Percentiles rank a stretch among this genome's conserved stretches.
phyloP scores from a whole-genome alignment of 2,113 vertebrate species.

The Tragelaphus buxtoni region DNA sequence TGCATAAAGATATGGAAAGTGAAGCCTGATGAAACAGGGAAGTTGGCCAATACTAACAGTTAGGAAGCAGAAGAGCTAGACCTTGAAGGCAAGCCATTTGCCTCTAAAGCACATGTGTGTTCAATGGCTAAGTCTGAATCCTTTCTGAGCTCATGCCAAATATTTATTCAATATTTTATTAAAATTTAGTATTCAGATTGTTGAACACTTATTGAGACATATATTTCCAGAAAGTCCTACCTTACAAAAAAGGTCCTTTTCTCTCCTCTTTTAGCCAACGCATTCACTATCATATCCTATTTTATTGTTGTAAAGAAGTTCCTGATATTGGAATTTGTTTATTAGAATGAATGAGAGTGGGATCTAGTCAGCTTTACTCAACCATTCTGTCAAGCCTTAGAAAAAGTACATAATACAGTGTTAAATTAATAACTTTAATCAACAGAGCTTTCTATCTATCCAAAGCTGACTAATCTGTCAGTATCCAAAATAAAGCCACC shows the following conservation, averaged over 20 bases:
- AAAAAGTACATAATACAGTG: not conserved
- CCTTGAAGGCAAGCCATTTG: not conserved
- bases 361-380: not conserved
- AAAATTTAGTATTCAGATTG: not conserved
- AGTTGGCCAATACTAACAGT: not conserved
- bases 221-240: not conserved
- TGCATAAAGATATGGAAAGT: not conserved
- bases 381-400: not conserved
- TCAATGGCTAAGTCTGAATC: not conserved
- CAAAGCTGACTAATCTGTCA: not conserved
- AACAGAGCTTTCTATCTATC: not conserved
- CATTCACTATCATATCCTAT: not conserved
- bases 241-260: not conserved
- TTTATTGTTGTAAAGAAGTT: not conserved
- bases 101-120: not conserved
- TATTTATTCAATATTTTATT: not conserved
- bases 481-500: not conserved
- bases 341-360: not conserved
- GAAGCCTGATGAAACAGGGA: not conserved
- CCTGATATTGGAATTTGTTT: not conserved
- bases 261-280: not conserved
- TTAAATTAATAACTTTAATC: not conserved
- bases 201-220: not conserved
- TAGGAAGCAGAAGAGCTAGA: not conserved
- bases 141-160: not conserved